A percentile compares a stretch with the other conserved stretches of the same genome.
Conservation (phyloP, 2,797 vertebrate species). For the Halcyon chelicuti region DNA sequence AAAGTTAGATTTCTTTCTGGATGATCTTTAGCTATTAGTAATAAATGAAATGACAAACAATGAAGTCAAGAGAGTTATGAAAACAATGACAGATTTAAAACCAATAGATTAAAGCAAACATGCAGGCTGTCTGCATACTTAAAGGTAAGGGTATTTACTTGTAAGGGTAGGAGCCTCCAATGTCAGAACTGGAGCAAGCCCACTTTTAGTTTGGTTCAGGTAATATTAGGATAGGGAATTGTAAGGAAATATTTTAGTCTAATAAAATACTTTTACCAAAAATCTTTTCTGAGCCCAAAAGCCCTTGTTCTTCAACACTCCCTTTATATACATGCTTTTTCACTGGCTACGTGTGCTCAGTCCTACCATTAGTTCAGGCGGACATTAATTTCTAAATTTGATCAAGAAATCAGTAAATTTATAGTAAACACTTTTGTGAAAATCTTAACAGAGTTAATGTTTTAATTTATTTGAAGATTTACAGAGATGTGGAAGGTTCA, state of each 20-base stretch:
- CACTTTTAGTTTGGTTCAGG: neutral
- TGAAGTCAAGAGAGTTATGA: neutral
- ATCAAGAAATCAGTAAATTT: neutral
- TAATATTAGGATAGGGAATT: neutral
- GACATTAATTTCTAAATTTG: neutral
- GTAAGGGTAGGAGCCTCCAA: neutral
- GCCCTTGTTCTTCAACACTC: neutral
- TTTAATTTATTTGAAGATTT: neutral
- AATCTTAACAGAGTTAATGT: neutral
- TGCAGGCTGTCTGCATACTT: neutral
- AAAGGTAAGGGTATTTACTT: neutral
- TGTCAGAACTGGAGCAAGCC: neutral
- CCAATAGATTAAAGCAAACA: neutral
- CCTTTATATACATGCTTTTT: neutral
- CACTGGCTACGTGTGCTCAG: neutral
- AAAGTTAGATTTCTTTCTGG: constrained; percentile 74
- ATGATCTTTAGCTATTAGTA: constrained; percentile 64
- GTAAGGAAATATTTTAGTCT: neutral
- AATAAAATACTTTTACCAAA: neutral
- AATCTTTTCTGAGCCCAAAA: neutral
- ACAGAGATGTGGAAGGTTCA: neutral
- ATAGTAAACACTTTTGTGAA: neutral
- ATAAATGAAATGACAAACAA: neutral
- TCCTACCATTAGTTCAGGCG: neutral
- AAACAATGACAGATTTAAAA: neutral